These are phyloP conservation scores for Tragopan temminckii DNA, from an alignment of 2,797 vertebrate genomes.

Conservation along the genomic window DNA sequence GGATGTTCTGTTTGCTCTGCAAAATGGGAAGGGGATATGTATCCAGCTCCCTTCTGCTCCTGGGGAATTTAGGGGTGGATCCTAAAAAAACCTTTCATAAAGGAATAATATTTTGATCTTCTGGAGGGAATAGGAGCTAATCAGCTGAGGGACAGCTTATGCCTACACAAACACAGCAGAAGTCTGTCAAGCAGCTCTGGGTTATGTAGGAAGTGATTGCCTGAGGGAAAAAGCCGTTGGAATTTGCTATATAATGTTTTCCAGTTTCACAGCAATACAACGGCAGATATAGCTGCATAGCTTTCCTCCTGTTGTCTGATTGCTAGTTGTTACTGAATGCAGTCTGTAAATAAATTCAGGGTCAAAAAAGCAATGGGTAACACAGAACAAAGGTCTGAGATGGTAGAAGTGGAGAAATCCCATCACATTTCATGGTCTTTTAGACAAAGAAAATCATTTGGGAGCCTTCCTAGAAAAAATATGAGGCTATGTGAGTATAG, in stretches of 20 bases:
- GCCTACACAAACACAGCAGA: conserved; percentile 45
- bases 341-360: not conserved
- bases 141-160: conserved; percentile 60
- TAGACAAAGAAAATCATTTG: not conserved
- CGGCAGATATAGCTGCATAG: not conserved
- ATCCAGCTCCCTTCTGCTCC: not conserved
- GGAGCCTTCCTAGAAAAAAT: not conserved
- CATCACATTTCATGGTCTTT: not conserved
- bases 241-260: not conserved
- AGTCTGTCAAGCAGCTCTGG: not conserved
- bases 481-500: not conserved
- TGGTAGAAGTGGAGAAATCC: not conserved
- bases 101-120: conserved; percentile 47
- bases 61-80: not conserved
- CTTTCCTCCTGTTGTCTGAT: not conserved
- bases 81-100: conserved; percentile 44
- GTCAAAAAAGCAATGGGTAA: not conserved
- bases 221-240: not conserved
- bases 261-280: not conserved
- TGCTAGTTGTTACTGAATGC: not conserved
- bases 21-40: not conserved
- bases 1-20: not conserved
- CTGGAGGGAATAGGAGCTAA: conserved; percentile 36
- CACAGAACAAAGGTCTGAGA: not conserved
- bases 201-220: not conserved